These are phyloP conservation scores for Bugulina stolonifera DNA, from an alignment of 2,888 invertebrate species.

Conservation along the genomic window DNA sequence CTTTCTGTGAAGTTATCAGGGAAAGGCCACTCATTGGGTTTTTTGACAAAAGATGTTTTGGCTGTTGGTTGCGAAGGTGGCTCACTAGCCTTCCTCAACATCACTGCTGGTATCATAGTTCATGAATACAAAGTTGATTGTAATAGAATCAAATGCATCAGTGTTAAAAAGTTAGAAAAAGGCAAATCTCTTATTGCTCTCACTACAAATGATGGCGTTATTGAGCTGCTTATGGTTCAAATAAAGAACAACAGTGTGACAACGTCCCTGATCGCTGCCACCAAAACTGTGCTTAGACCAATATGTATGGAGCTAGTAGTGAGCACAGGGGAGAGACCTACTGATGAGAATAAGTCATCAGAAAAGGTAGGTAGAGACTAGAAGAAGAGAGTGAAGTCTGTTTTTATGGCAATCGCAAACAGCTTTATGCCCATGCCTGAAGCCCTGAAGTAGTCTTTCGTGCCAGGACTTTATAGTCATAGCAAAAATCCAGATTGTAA, in stretches of 20 bases:
- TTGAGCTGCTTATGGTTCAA: background rate
- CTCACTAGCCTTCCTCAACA: slow-evolving; percentile 22
- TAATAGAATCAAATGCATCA: slow-evolving; percentile 24
- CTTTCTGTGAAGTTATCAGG: slow-evolving; percentile 64
- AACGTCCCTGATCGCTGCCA: slow-evolving; percentile 2
- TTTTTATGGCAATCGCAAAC: too few relatives aligned
- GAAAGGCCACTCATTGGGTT: slow-evolving; percentile 67
- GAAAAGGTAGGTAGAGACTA: too few relatives aligned
- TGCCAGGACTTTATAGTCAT: too few relatives aligned
- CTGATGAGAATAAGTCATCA: background rate
- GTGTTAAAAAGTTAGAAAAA: background rate
- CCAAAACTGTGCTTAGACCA: slow-evolving; percentile 10
- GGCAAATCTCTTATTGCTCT: background rate
- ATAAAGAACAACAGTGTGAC: background rate
- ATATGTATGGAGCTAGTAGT: slow-evolving; percentile 8
- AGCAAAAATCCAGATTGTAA: too few relatives aligned
- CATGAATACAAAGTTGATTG: background rate
- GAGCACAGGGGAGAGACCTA: background rate
- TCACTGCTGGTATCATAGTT: background rate
- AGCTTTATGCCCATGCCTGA: too few relatives aligned
- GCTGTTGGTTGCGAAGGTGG: slow-evolving; percentile 65
- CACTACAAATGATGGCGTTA: slow-evolving; percentile 7
- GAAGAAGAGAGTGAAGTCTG: too few relatives aligned
- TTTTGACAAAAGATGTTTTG: slow-evolving; percentile 60
- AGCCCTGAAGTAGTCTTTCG: too few relatives aligned